Conservation (phyloP, 2,888 invertebrate species). For the Brachyptera putata region DNA sequence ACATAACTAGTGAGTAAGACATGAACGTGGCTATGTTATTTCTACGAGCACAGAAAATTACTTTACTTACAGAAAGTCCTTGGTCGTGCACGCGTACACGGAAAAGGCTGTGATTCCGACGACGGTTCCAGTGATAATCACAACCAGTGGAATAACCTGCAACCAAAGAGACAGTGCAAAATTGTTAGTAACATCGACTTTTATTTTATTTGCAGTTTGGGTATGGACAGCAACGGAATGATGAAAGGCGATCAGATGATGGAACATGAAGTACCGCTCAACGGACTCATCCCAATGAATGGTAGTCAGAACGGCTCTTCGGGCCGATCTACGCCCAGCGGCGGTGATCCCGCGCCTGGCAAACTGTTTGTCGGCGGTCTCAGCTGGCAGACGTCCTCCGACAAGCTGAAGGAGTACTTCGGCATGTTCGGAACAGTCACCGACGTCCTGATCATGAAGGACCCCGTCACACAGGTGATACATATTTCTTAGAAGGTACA, state of each 20-base stretch:
- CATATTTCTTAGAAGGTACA: no score
- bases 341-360: slow-evolving; percentile 68
- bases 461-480: slow-evolving; percentile 89
- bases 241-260: slow-evolving; percentile 36
- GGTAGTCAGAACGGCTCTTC: slow-evolving; percentile 45
- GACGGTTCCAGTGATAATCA: slow-evolving; percentile 30
- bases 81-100: slow-evolving; percentile 23
- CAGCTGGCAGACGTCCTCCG: slow-evolving; percentile 90
- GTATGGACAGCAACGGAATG: slow-evolving; percentile 44
- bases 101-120: slow-evolving; percentile 25
- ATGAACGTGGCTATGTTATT: no score
- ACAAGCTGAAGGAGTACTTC: slow-evolving; percentile 88
- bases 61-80: slow-evolving; percentile 33
- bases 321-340: slow-evolving; percentile 44
- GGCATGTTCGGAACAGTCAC: slow-evolving; percentile 89
- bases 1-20: background rate
- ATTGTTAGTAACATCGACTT: background rate
- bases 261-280: slow-evolving; percentile 45
- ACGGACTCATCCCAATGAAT: slow-evolving; percentile 46
- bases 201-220: slow-evolving; percentile 44
- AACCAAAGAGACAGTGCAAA: slow-evolving; percentile 35
- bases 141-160: slow-evolving; percentile 40
- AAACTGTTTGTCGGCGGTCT: slow-evolving; percentile 89
- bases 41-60: no score
- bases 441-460: slow-evolving; percentile 91